Conservation (phyloP, 2,888 invertebrate species). For the Mechanitis messenoides region DNA sequence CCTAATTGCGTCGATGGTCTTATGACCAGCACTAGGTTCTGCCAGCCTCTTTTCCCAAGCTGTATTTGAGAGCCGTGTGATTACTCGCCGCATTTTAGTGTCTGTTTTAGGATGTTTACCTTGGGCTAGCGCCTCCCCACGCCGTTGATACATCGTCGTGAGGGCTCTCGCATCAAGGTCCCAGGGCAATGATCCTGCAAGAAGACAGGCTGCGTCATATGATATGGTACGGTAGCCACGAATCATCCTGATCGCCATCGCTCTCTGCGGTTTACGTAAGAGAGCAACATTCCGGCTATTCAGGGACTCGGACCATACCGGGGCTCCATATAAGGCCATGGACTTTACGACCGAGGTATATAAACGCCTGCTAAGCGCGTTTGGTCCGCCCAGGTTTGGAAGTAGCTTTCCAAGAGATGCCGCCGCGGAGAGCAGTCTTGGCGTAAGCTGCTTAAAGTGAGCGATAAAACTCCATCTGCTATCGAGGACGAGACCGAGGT, state of each 20-base stretch:
- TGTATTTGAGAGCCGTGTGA: background rate
- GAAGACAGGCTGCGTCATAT: background rate
- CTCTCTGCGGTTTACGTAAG: background rate
- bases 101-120: background rate
- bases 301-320: constrained; percentile 9
- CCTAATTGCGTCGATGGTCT: background rate
- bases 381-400: constrained; percentile 16
- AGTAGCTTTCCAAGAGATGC: constrained; percentile 20
- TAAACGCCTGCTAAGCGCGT: constrained; percentile 13
- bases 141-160: background rate
- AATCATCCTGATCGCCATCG: constrained; percentile 14
- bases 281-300: background rate
- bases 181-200: background rate
- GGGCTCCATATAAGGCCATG: constrained; percentile 14
- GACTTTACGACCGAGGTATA: constrained; percentile 10
- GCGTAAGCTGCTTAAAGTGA: constrained; percentile 17
- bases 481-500: constrained; percentile 20
- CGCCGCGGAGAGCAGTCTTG: constrained; percentile 11
- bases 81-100: background rate
- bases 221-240: background rate
- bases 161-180: background rate
- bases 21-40: background rate
- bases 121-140: background rate
- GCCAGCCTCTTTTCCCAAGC: background rate
- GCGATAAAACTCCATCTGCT: constrained; percentile 20